Evolutionary conservation across 2,888 invertebrate genomes (phyloP).

Genomic region (Bhutanitis thaidina): DNA sequence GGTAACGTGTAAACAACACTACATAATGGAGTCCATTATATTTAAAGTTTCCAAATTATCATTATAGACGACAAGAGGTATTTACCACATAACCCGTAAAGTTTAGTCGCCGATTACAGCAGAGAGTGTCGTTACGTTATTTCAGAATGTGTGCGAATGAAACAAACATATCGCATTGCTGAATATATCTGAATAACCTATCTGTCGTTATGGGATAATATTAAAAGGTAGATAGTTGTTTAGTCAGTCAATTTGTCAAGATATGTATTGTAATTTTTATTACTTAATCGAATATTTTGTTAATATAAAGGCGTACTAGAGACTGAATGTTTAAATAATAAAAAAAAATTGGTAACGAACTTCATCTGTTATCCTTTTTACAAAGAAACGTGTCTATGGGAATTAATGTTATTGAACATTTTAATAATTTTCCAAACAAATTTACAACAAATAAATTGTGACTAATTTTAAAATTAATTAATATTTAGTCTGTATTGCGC

Average conservation of each 20-base stretch:
- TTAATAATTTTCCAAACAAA: too few species aligned
- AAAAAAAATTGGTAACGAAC: too few species aligned
- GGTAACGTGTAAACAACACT: too few species aligned
- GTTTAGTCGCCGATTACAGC: not conserved
- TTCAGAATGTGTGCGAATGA: not conserved
- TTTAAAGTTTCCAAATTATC: too few species aligned
- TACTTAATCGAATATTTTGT: constrained; percentile 24
- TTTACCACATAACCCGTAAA: too few species aligned
- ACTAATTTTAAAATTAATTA: not conserved
- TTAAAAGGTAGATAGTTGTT: constrained; percentile 1
- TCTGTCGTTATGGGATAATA: not conserved
- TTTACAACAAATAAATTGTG: too few species aligned
- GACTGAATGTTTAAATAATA: constrained; percentile 1
- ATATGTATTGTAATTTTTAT: constrained; percentile 8
- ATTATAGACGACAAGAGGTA: too few species aligned
- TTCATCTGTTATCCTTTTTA: too few species aligned
- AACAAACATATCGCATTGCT: not conserved
- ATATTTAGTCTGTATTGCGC: not conserved
- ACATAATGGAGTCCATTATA: too few species aligned
- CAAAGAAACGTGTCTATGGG: too few species aligned
- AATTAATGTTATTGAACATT: too few species aligned
- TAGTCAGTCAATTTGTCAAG: constrained; percentile 7
- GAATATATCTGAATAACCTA: not conserved
- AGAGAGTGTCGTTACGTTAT: not conserved
- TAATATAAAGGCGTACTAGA: constrained; percentile 3